These are phyloP conservation scores for Herminia tarsipennalis DNA, from an alignment of 2,888 invertebrate genomes.

Conservation along the genomic window DNA sequence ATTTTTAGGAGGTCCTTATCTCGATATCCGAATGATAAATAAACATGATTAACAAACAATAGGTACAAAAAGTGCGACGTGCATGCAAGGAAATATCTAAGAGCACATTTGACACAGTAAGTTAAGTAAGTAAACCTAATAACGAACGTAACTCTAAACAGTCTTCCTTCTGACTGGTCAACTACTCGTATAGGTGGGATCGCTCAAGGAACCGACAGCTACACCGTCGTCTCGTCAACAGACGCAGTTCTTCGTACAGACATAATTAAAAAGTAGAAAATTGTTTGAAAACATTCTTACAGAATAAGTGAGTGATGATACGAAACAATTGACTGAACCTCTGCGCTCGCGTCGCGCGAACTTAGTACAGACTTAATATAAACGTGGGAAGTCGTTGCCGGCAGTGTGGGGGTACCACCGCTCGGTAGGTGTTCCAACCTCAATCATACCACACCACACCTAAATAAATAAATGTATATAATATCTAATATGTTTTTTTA, in stretches of 20 bases:
- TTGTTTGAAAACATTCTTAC: slow-evolving; percentile 11
- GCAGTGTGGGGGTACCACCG: slow-evolving; percentile 60
- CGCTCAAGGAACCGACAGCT: slow-evolving; percentile 66
- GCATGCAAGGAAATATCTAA: slow-evolving; percentile 69
- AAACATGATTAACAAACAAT: slow-evolving; percentile 62
- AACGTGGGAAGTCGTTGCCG: slow-evolving; percentile 41
- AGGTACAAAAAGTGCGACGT: slow-evolving; percentile 68
- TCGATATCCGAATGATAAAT: slow-evolving; percentile 68
- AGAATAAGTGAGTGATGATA: slow-evolving; percentile 38
- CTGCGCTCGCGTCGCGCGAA: slow-evolving; percentile 50
- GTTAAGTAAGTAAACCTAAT: slow-evolving; percentile 75
- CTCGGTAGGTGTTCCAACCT: slow-evolving; percentile 67
- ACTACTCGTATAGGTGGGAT: slow-evolving; percentile 80
- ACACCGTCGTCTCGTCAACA: slow-evolving; percentile 29
- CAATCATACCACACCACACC: slow-evolving; percentile 71
- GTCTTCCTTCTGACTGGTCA: slow-evolving; percentile 81
- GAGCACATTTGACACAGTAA: slow-evolving; percentile 65
- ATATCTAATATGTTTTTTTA: slow-evolving; percentile 82
- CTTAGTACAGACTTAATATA: slow-evolving; percentile 17
- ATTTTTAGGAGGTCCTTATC: slow-evolving; percentile 79
- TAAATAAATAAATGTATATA: slow-evolving; percentile 83
- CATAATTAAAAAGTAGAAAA: slow-evolving; percentile 25
- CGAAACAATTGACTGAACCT: slow-evolving; percentile 63
- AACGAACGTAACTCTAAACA: slow-evolving; percentile 79
- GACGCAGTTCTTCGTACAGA: slow-evolving; percentile 26